Evolutionary conservation across 2,797 vertebrate species (phyloP).

Genomic region (Rhabdophis nuchalis): DNA sequence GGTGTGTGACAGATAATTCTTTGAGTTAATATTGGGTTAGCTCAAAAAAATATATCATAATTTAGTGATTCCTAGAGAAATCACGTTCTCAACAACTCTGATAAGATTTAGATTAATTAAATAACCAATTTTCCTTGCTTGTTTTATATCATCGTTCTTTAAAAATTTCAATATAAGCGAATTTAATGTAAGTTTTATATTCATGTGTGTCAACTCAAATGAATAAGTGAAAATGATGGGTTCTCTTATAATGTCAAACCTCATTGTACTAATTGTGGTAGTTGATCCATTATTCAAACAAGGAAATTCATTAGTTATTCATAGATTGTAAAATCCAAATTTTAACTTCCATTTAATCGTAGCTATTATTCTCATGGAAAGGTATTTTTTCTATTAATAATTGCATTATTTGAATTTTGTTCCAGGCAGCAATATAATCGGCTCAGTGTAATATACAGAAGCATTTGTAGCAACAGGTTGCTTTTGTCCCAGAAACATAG

Average conservation of each 20-base stretch:
- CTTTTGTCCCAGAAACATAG: not conserved
- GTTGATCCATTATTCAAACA: not conserved
- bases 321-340: not conserved
- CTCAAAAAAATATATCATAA: not conserved
- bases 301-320: slow-evolving; percentile 4
- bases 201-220: not conserved
- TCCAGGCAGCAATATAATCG: not conserved
- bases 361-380: not conserved
- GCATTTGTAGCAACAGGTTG: not conserved
- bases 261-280: not conserved
- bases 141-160: not conserved
- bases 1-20: not conserved
- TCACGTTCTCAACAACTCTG: not conserved
- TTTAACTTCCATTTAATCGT: not conserved
- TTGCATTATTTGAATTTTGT: not conserved
- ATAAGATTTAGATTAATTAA: slow-evolving; percentile 22
- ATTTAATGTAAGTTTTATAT: not conserved
- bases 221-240: not conserved
- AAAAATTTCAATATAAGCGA: not conserved
- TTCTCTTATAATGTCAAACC: not conserved
- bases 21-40: not conserved
- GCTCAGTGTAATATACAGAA: not conserved
- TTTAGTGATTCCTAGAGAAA: not conserved
- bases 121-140: slow-evolving; percentile 14
- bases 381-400: not conserved